Evolutionary conservation across 2,797 vertebrate species (phyloP), one percentile per base, ranked within the genome.

Genomic region (Bradypodion pumilum): DNA sequence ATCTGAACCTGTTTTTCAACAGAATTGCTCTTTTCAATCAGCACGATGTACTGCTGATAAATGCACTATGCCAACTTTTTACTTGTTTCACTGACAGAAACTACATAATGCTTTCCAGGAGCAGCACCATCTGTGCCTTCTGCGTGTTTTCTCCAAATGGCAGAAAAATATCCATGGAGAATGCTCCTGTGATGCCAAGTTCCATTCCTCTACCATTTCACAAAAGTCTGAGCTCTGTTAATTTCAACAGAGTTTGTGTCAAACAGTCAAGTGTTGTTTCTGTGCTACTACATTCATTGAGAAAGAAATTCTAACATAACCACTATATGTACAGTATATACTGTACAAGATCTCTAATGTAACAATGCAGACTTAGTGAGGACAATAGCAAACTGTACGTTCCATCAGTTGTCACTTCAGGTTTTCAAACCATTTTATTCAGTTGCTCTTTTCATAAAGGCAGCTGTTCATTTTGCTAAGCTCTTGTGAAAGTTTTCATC

Each of bases 91-190:
- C 86, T 79, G 74, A 88, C 74, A 89, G 91, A 86, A 76, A 74
- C 81, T 37, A 27, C 60, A 35, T 63, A 84, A 35, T 0, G 79
- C 85, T 79, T 91, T 92, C 87, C 89, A 91, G 89, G 91, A 93
- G 92, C 88, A 83, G 77, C 2, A 78, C 89, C 91, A 87, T 90
- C 89, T 91, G 89, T 82, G 80, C 87, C 87, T 88, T 85, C 85
- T 86, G 89, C 85, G 89, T 90, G 80, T 25, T 82, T 86, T 70
- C 27, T 59, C 85, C 87, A 88, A 13, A 85, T 78, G 91, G 90
- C 89, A 93, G 89, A 8, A 27, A 27, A 80, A 44, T 79, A 73
- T 74, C 87, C 4, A 35, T 49, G 32, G 87, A 88, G 85, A 91
- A 85, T 77, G 87, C 21, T 86, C 60, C 62, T 1, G 0, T 0